Conservation (phyloP, 1,140 invertebrate species). For the Trichonephila clavata region DNA sequence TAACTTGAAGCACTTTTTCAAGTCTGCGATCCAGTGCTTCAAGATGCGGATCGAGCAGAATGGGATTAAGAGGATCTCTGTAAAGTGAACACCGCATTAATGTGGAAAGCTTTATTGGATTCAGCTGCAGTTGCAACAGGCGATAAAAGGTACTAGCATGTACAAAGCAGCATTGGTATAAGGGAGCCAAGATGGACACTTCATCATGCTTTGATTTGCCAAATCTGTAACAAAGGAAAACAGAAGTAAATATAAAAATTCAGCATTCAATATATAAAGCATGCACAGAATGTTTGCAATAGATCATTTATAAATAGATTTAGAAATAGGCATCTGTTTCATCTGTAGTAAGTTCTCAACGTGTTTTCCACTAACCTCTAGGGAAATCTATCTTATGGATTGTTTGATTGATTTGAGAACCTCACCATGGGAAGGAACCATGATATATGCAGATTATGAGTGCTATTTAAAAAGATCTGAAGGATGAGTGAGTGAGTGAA, state of each 20-base stretch:
- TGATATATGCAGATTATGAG: too few relatives aligned
- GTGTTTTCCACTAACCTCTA: too few relatives aligned
- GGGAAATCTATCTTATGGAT: too few relatives aligned
- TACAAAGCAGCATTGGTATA: constrained; percentile 95
- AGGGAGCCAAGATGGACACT: constrained; percentile 94
- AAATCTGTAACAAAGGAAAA: constrained; percentile 84
- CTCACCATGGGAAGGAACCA: too few relatives aligned
- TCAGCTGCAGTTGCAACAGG: constrained; percentile 83
- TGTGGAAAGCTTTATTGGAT: constrained; percentile 86
- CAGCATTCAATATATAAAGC: not conserved
- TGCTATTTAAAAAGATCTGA: too few relatives aligned
- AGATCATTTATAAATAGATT: too few relatives aligned
- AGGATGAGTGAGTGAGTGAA: too few relatives aligned
- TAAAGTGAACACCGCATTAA: constrained; percentile 89
- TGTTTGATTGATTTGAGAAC: too few relatives aligned
- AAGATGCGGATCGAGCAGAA: constrained; percentile 94
- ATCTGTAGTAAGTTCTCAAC: too few relatives aligned
- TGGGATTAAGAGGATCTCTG: constrained; percentile 90
- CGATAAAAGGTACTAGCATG: constrained; percentile 88
- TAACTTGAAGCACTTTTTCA: constrained; percentile 82
- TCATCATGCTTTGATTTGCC: constrained; percentile 95
- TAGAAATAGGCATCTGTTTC: too few relatives aligned
- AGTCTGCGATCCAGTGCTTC: constrained; percentile 92
- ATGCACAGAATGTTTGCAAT: too few relatives aligned
- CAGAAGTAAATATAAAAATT: constrained; percentile 27